Base-by-base conservation (phyloP, 2,113 vertebrate species). In the Epinephelus fuscoguttatus region DNA sequence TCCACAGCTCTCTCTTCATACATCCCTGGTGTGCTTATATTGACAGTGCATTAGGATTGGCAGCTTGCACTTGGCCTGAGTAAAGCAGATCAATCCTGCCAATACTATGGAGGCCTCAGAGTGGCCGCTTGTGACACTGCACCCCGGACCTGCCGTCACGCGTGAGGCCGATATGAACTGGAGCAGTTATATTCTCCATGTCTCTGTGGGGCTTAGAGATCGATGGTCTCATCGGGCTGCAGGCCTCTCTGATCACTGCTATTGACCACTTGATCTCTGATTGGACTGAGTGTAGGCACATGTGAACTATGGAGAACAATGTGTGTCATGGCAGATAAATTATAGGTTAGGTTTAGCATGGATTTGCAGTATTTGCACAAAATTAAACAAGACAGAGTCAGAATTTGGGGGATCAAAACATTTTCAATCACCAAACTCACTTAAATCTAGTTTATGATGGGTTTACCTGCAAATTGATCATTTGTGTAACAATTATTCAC, bases 71-170 rank as follows among this genome's bases (percentile, higher is more conserved):
- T 83, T 67, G 86, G 79, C 72, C 76, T 18, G 60, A 59, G 53
- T 61, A 73, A 85, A 89, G 78, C 70, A 84, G 91, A 90, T 92
- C 87, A 37, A 89, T 90, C 40, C 37, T 14, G 27, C 37, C 73
- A 13, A 6, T 61, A 70, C 70, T 7, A 75, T 3, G 13, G 72
- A 70, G 45, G 63, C 57, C 59, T 68, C 68, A 14, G 60, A 73
- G 61, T 70, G 19, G 11, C 33, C n/a, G 18, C 63, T 59, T 52
- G 19, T 33, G 71, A 11, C 61, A 3, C 14, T 25, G 75, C 40
- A 17, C 37, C 61, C 40, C 0, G 17, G 45, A 72, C 74, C 47
- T 53, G 59, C 70, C 1, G 56, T 57, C 45, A 15, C 30, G 21
- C 5, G 49, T 61, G 76, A 23, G 15, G 42, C 63, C 19, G 2